phyloP scores from a whole-genome alignment of 30 jellyfish, hydroid and myxozoan genomes.

The Pelagia noctiluca region DNA sequence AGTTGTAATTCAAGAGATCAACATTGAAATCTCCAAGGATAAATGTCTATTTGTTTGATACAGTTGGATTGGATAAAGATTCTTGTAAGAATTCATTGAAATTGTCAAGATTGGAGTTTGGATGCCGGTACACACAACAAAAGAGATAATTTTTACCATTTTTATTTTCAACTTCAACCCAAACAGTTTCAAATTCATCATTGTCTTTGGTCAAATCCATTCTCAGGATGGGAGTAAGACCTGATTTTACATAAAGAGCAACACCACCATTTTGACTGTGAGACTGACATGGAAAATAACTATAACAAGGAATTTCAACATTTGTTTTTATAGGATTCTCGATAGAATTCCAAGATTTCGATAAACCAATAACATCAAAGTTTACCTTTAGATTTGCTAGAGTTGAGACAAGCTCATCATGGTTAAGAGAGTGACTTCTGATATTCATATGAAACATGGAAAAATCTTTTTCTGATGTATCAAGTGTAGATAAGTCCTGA shows the following conservation, averaged over 20 bases:
- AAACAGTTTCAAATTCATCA: slow-evolving; percentile 42
- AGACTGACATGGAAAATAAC: slow-evolving; percentile 38
- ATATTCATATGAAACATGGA: slow-evolving; percentile 24
- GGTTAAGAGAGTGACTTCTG: slow-evolving; percentile 7
- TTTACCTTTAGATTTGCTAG: neutral
- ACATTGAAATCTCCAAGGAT: no score
- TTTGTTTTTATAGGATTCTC: slow-evolving; percentile 43
- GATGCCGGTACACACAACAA: slow-evolving; percentile 49
- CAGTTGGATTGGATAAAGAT: slow-evolving; percentile 48
- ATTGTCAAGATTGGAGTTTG: slow-evolving; percentile 30
- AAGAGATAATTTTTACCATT: slow-evolving; percentile 32
- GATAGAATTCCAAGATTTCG: no score
- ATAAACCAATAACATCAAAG: no score
- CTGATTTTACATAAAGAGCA: no score
- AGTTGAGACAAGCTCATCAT: slow-evolving; percentile 22
- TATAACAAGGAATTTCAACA: slow-evolving; percentile 59
- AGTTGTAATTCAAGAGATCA: slow-evolving; percentile 30
- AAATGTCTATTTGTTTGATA: slow-evolving; percentile 24
- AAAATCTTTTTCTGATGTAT: no score
- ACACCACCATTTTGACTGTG: no score
- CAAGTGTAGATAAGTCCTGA: neutral
- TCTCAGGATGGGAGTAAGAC: slow-evolving; percentile 9
- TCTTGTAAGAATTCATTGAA: slow-evolving; percentile 26
- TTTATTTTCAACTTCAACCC: no score
- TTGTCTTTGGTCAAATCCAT: slow-evolving; percentile 8